A percentile compares a stretch with the other conserved stretches of the same genome.
Evolutionary conservation across 2,888 invertebrate genomes (phyloP).

Genomic region (Drosophila nigricruria): DNA sequence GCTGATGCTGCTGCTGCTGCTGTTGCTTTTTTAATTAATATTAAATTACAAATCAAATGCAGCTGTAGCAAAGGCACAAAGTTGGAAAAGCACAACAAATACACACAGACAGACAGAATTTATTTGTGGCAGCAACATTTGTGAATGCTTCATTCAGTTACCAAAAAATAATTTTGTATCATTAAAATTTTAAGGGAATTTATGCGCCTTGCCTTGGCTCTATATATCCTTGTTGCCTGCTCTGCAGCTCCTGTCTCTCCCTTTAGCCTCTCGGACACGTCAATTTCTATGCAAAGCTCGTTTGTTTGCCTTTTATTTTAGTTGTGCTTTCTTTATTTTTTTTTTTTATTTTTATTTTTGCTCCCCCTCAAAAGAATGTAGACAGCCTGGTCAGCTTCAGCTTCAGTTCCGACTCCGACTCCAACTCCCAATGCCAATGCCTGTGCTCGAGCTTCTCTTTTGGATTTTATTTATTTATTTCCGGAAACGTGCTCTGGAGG

Average conservation of each 20-base stretch:
- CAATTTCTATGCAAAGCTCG: slow-evolving; percentile 65
- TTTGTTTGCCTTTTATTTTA: slow-evolving; percentile 56
- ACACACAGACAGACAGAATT: slow-evolving; percentile 28
- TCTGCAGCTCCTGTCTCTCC: neutral
- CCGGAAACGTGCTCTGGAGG: slow-evolving; percentile 75
- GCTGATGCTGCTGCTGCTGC: slow-evolving; percentile 11
- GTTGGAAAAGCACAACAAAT: slow-evolving; percentile 5
- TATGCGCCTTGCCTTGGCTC: slow-evolving; percentile 38
- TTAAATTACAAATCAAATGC: slow-evolving; percentile 71
- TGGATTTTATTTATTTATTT: slow-evolving; percentile 80
- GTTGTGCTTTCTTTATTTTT: slow-evolving; percentile 6
- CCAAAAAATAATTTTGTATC: slow-evolving; percentile 65
- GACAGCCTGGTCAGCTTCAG: slow-evolving; percentile 8
- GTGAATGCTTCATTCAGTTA: slow-evolving; percentile 36
- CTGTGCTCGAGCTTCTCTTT: slow-evolving; percentile 43
- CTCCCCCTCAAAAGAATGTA: slow-evolving; percentile 3
- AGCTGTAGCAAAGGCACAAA: slow-evolving; percentile 23
- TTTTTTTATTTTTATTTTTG: neutral
- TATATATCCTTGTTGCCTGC: neutral
- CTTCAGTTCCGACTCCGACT: neutral
- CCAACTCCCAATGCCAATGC: neutral
- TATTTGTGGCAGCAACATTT: slow-evolving; percentile 43
- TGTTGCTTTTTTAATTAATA: slow-evolving; percentile 70
- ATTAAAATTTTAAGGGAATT: slow-evolving; percentile 74
- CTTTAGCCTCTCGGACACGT: slow-evolving; percentile 48